phyloP scores from a whole-genome alignment of 2,113 vertebrate species.

The Hystrix cristata region DNA sequence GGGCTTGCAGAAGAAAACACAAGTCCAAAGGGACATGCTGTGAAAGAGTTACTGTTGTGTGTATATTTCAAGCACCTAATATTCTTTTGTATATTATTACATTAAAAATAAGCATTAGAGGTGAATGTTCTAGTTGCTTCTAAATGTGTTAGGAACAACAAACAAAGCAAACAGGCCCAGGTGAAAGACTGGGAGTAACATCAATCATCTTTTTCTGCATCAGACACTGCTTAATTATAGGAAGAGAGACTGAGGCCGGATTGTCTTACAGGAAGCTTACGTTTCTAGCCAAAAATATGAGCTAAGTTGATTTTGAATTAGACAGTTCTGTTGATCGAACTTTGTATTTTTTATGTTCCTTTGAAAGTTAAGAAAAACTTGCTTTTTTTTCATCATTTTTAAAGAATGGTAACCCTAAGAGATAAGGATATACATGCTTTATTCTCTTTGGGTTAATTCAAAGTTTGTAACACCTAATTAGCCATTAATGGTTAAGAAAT shows the following conservation, averaged over 20 bases:
- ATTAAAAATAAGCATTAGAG: slow-evolving; percentile 38
- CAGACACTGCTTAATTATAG: not conserved
- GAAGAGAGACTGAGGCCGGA: not conserved
- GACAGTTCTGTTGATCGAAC: slow-evolving; percentile 43
- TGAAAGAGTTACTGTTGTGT: not conserved
- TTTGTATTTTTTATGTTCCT: not conserved
- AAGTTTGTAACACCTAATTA: slow-evolving; percentile 26
- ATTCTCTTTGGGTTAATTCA: slow-evolving; percentile 25
- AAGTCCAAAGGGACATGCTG: slow-evolving; percentile 55
- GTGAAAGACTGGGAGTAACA: not conserved
- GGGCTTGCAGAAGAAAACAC: slow-evolving; percentile 57
- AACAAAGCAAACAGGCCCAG: slow-evolving; percentile 32
- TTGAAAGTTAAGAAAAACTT: not conserved
- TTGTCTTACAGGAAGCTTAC: not conserved
- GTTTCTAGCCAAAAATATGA: slow-evolving; percentile 22
- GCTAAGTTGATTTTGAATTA: slow-evolving; percentile 34
- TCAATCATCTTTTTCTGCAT: not conserved
- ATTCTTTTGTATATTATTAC: slow-evolving; percentile 21
- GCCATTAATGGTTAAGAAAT: slow-evolving; percentile 43
- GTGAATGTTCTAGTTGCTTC: not conserved
- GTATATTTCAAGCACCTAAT: not conserved
- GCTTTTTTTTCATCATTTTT: slow-evolving; percentile 1
- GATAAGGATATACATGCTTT: not conserved
- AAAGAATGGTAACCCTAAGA: slow-evolving; percentile 38
- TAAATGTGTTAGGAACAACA: not conserved